Conservation (phyloP, 2,888 invertebrate genomes). For the Pseudanteris insignis region DNA sequence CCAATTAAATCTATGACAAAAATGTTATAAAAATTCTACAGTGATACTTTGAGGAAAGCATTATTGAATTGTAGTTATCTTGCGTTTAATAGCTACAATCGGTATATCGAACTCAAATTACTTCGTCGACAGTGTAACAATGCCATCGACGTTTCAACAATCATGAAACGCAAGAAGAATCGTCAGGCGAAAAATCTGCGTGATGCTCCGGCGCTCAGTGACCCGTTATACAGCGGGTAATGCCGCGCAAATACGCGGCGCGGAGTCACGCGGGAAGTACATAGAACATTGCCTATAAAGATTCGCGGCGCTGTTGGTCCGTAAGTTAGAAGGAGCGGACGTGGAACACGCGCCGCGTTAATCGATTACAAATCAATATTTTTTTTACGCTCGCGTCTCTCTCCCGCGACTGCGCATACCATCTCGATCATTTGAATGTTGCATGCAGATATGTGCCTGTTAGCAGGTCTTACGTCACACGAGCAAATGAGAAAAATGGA, state of each 20-base stretch:
- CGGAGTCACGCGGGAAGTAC: too few relatives aligned
- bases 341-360: conserved; percentile 33
- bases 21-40: too few relatives aligned
- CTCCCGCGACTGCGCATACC: conserved; percentile 14
- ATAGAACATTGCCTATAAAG: too few relatives aligned
- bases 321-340: conserved; percentile 26
- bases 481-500: conserved; percentile 20
- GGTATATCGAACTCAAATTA: too few relatives aligned
- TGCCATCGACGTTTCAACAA: not conserved
- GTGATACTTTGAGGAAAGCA: too few relatives aligned
- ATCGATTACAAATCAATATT: conserved; percentile 26
- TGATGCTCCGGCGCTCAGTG: conserved; percentile 5
- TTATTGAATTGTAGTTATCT: too few relatives aligned
- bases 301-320: not conserved
- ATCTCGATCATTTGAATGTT: conserved; percentile 20
- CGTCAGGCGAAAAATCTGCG: not conserved
- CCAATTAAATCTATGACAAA: too few relatives aligned
- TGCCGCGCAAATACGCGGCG: too few relatives aligned
- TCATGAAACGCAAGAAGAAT: too few relatives aligned
- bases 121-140: too few relatives aligned
- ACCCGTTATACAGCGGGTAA: conserved; percentile 6
- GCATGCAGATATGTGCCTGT: conserved; percentile 1
- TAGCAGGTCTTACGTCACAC: conserved; percentile 12
- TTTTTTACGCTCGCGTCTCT: conserved; percentile 6
- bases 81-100: too few relatives aligned